These are phyloP conservation scores for Orthonevra nobilis DNA, from an alignment of 2,888 invertebrate genomes.

Conservation along the genomic window DNA sequence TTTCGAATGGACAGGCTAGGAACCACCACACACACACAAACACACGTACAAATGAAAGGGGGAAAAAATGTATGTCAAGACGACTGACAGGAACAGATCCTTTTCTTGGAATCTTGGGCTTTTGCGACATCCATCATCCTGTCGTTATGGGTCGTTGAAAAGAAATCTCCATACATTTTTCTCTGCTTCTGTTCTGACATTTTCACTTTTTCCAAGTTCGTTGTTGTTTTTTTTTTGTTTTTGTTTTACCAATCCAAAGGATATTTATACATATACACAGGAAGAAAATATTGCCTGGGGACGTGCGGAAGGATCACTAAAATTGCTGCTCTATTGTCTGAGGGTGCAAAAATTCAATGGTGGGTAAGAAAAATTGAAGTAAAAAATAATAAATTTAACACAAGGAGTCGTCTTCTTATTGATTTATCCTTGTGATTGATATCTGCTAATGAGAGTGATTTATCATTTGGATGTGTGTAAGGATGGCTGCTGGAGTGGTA, in stretches of 20 bases:
- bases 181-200: slow-evolving; percentile 63
- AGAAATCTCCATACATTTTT: slow-evolving; percentile 71
- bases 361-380: slow-evolving; percentile 63
- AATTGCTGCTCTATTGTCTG: slow-evolving; percentile 62
- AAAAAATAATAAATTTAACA: slow-evolving; percentile 70
- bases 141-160: slow-evolving; percentile 71
- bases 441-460: slow-evolving; percentile 71
- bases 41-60: not conserved
- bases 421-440: slow-evolving; percentile 70
- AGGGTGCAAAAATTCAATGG: slow-evolving; percentile 64
- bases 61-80: slow-evolving; percentile 64
- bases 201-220: slow-evolving; percentile 60
- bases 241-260: not conserved
- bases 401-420: slow-evolving; percentile 69
- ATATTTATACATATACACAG: slow-evolving; percentile 4
- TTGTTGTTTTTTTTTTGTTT: slow-evolving; percentile 2
- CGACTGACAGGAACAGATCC: slow-evolving; percentile 70
- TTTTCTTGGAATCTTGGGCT: slow-evolving; percentile 70
- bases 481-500: slow-evolving; percentile 25
- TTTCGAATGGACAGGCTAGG: slow-evolving; percentile 41
- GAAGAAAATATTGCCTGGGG: slow-evolving; percentile 51
- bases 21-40: slow-evolving; percentile 17
- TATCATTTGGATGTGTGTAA: slow-evolving; percentile 42
- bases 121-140: slow-evolving; percentile 70
- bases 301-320: slow-evolving; percentile 64